Evolutionary conservation across 2,888 invertebrate genomes (phyloP), one percentile per base, ranked within the genome.

Genomic region (Acrobasis repandana): DNA sequence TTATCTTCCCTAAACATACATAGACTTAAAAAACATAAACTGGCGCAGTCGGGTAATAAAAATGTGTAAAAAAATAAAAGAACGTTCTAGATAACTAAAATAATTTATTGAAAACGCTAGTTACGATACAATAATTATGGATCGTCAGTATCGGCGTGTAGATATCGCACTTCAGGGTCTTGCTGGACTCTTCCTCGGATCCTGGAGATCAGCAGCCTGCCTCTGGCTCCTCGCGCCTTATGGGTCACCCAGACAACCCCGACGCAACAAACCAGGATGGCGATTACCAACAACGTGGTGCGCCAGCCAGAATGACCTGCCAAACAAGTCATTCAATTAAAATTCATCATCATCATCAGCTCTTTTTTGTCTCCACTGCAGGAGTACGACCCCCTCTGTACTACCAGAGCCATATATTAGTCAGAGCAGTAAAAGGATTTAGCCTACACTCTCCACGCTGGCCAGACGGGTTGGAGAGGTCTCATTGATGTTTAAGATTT

Each of bases 121-220:
- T 28, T 33, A 43, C 58, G 54, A 64, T 61, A 63, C 64, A 72
- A 64, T 65, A 69, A 73, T 75, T 78, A 80, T 80, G 67, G 68
- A 43, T 85, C 82, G 62, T 85, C 86, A n/a, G 77, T 72, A 61
- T 85, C 80, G 0, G 78, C 64, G 14, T 82, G 85, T 1, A 91
- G 67, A 62, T 85, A 91, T 2, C 82, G 73, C 1, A 91, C 91
- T 65, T 91, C 90, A 0, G 86, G 76, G 62, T 90, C 86, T 9
- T 74, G 56, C 0, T 57, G 56, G 5, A 66, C 56, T 0, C 79
- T 74, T 0, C 83, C 85, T 0, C 85, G 73, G 0, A 88, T 54
- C n/a, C 80, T 65, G 1, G 82, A 81, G 0, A 84, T 10, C 0
- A 74, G 67, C 0, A 68, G 63, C 3, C 74, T 60, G 0, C 79